phyloP scores from a whole-genome alignment of 2,797 vertebrate species.

The Buphagus erythrorhynchus region DNA sequence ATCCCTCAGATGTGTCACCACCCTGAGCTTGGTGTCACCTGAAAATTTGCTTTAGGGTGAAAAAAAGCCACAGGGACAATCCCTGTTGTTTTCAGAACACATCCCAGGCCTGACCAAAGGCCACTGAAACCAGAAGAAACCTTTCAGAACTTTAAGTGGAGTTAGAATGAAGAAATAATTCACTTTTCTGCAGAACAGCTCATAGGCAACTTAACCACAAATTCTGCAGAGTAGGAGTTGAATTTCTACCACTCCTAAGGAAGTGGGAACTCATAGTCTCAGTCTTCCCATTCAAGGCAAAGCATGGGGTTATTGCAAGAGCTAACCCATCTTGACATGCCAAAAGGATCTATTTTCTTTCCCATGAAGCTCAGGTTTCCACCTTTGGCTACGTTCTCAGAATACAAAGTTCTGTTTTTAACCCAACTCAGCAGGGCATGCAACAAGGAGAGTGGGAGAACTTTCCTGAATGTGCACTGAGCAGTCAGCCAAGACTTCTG shows the following conservation, averaged over 20 bases:
- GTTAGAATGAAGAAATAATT: neutral
- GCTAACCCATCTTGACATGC: neutral
- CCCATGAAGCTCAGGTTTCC: conserved; percentile 20
- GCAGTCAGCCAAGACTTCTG: neutral
- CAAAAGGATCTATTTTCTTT: neutral
- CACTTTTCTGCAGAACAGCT: neutral
- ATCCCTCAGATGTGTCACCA: neutral
- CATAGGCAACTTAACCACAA: neutral
- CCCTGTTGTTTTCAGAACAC: neutral
- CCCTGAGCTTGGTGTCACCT: neutral
- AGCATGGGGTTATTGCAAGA: neutral
- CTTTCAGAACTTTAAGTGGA: neutral
- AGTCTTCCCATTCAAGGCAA: neutral
- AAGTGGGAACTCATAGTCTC: neutral
- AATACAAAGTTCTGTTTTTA: neutral
- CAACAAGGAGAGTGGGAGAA: neutral
- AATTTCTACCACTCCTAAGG: neutral
- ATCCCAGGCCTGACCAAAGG: neutral
- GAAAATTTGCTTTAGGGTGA: neutral
- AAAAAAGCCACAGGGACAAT: neutral
- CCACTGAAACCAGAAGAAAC: neutral
- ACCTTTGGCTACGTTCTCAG: neutral
- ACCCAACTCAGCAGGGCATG: neutral
- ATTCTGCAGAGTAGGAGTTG: neutral
- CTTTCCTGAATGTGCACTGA: neutral